Conservation (phyloP, 2,113 vertebrate species). For the Neogobius melanostomus region DNA sequence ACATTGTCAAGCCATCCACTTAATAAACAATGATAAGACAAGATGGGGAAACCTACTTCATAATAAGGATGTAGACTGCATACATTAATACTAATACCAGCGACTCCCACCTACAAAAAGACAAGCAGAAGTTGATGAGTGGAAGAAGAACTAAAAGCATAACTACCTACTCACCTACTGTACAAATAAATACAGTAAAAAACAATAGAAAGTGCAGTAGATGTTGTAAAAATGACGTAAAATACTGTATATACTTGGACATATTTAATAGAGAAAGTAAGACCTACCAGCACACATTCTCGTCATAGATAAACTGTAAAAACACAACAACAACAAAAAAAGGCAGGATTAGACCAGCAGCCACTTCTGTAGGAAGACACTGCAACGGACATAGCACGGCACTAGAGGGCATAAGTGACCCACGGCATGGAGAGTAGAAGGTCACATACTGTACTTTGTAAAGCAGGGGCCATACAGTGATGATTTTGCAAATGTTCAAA, state of each 20-base stretch:
- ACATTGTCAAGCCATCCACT: no score
- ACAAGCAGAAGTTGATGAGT: not conserved
- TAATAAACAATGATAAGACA: not conserved
- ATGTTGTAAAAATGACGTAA: no score
- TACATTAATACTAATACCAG: constrained; percentile 90
- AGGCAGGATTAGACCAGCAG: not conserved
- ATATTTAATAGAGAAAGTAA: not conserved
- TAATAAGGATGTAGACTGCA: constrained; percentile 89
- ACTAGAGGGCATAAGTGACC: constrained; percentile 34
- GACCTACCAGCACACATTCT: constrained; percentile 91
- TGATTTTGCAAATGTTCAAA: no score
- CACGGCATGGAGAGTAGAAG: constrained; percentile 18
- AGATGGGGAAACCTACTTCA: constrained; percentile 85
- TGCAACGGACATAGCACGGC: constrained; percentile 14
- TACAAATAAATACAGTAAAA: no score
- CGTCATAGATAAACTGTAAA: constrained; percentile 93
- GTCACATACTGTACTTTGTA: not conserved
- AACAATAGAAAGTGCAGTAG: no score
- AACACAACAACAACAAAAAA: constrained; percentile 30
- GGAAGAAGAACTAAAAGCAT: no score
- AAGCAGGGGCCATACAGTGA: no score
- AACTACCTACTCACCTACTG: no score
- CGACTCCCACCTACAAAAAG: constrained; percentile 88
- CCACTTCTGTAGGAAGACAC: not conserved
- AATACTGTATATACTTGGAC: no score